Evolutionary conservation across 2,888 invertebrate species (phyloP), one percentile per base, ranked within the genome.

Genomic region (Agrotis clavis): DNA sequence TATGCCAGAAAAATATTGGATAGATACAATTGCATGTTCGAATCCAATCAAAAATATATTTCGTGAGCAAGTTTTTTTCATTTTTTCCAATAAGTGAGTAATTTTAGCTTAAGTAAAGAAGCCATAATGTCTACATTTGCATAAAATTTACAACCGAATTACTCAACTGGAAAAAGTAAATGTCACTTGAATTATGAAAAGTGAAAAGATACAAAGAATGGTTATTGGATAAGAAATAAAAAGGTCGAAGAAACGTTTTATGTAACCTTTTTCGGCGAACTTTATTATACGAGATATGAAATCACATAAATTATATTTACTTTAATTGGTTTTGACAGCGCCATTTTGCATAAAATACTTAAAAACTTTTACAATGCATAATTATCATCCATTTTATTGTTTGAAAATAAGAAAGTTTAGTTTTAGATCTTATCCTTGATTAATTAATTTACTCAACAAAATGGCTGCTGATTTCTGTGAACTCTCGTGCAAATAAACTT

Each of bases 161-260:
- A 67, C 70, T 72, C 62, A 81, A 77, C 56, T 41, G 60, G 7
- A 41, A 41, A 63, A 18, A 59, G n/a, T 60, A 78, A 84, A 84
- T 83, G 84, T 30, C 78, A 86, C 67, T 67, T 65, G 60, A 85
- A 78, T 65, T 60, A 74, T 67, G 51, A 82, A 84, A 82, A 77
- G 69, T 70, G 71, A 83, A 77, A 77, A 76, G 67, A 61, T 18
- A 63, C 53, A 60, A 67, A 56, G 21, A 64, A 64, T 56, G 59
- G n/a, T 35, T 25, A 77, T 59, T 60, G 65, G 18, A 54, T 50
- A 67, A 69, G 53, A 53, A 35, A 63, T 60, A 71, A 76, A 79
- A 81, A 85, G 75, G 82, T 81, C 77, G 16, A 69, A 70, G 62
- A 60, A 70, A 71, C 73, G 11, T 13, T 75, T 74, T 71, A 74